Evolutionary conservation across 2,888 invertebrate genomes (phyloP), one percentile per base, ranked within the genome.

Genomic region (Teleogryllus oceanicus): DNA sequence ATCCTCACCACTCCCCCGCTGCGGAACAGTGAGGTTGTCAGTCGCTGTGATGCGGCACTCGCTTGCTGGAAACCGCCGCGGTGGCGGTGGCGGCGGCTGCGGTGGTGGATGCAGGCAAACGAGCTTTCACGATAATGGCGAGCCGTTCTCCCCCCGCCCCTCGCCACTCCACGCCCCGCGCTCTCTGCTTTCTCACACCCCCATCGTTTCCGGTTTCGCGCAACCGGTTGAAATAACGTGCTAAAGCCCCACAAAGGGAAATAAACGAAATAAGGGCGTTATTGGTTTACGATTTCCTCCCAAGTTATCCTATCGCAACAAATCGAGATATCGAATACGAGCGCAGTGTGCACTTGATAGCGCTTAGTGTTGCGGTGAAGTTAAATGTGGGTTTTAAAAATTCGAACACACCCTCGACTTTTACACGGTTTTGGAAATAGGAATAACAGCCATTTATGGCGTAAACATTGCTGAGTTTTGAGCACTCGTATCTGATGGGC

Each of bases 121-220:
- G 62, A 62, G 62, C 62, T 62, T 62, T 62, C 62, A 62, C 62
- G 62, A 62, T 62, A 62, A 62, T 62, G 62, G 62, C 62, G n/a
- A n/a, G 62, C 62, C n/a, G 62, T n/a, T 62, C 62, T 62, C 12
- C 18, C 62, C 62, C 62, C 13, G 13, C 16, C 37, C 37, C 62
- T 62, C 16, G 62, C 4, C 16, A 62, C 24, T 62, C 62, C 62
- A n/a, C 62, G 4, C 62, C 8, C n/a, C 62, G 62, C 62, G n/a
- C 62, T 62, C 24, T 24, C 24, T 24, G 8, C 5, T 8, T 37
- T 37, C 8, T 37, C 37, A 8, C 37, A 8, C 37, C 37, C 37
- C 8, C 37, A 37, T 37, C 37, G 37, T 37, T 37, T 37, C 37
- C 37, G 37, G 37, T 37, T 37, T 37, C 37, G 37, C 37, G 37